Evolutionary conservation across 1,140 invertebrate genomes (phyloP).

Genomic region (Colletes latitarsis): DNA sequence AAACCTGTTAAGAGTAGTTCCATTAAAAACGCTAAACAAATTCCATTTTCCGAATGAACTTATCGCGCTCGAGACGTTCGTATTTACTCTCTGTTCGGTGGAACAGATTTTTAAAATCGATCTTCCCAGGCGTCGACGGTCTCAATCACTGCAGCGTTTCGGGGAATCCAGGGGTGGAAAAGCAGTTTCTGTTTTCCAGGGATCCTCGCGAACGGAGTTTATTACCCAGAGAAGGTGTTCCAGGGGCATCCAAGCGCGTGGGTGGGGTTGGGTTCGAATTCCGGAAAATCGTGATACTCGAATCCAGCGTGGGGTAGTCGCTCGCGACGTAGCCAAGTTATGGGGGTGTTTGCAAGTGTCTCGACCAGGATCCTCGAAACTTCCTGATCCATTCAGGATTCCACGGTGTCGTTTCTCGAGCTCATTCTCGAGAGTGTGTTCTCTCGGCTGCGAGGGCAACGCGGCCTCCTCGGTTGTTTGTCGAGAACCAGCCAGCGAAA

Average conservation of each 20-base stretch:
- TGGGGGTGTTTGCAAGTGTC: conserved; percentile 14
- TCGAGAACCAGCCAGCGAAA: conserved; percentile 73
- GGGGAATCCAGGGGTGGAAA: too few relatives aligned
- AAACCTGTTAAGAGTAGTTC: too few relatives aligned
- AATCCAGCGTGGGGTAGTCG: neutral
- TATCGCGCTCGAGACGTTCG: too few relatives aligned
- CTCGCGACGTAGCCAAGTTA: neutral
- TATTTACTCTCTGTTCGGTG: too few relatives aligned
- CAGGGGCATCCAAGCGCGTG: neutral
- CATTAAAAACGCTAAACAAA: too few relatives aligned
- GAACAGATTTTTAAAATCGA: too few relatives aligned
- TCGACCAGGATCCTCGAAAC: neutral
- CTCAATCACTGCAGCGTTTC: too few relatives aligned
- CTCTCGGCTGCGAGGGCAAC: conserved; percentile 27
- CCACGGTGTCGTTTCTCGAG: conserved; percentile 26
- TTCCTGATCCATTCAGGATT: conserved; percentile 29
- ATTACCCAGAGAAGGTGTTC: neutral
- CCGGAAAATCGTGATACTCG: neutral
- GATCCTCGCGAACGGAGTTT: neutral
- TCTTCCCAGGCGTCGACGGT: too few relatives aligned
- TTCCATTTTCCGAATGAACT: too few relatives aligned
- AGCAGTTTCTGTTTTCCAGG: neutral
- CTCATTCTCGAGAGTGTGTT: conserved; percentile 3
- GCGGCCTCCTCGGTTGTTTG: conserved; percentile 65
- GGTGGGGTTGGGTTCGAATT: neutral